These are phyloP conservation scores for Cheilosia impressa DNA, from an alignment of 2,888 invertebrate genomes.

Conservation along the genomic window DNA sequence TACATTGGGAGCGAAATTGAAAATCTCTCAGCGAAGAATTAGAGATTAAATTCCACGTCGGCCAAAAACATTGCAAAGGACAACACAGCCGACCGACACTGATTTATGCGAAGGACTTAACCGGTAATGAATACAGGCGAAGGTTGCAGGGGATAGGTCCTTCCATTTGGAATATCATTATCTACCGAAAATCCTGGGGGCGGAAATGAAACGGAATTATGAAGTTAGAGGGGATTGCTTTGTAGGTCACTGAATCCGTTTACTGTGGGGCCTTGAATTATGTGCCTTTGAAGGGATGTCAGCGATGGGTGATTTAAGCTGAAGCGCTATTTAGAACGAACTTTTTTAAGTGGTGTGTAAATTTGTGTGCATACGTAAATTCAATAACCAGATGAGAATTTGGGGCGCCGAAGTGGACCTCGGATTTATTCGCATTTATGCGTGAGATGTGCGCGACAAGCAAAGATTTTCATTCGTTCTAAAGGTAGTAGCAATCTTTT, in stretches of 20 bases:
- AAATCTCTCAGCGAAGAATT: too few relatives aligned
- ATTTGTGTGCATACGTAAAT: too few relatives aligned
- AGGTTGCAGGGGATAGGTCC: background rate
- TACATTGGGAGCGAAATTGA: background rate
- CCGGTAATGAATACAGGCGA: background rate
- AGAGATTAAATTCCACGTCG: too few relatives aligned
- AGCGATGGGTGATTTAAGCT: background rate
- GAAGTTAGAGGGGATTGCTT: background rate
- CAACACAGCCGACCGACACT: background rate
- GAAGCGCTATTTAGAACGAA: too few relatives aligned
- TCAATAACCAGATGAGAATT: too few relatives aligned
- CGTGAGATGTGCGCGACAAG: too few relatives aligned
- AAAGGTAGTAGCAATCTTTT: too few relatives aligned
- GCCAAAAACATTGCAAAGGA: background rate
- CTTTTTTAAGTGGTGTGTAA: too few relatives aligned
- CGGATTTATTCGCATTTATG: too few relatives aligned
- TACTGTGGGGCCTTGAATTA: background rate
- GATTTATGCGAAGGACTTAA: background rate
- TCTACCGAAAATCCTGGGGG: background rate
- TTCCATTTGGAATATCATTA: constrained; percentile 5
- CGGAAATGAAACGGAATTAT: constrained; percentile 1
- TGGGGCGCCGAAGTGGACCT: too few relatives aligned
- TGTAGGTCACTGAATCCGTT: background rate
- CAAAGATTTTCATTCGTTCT: too few relatives aligned
- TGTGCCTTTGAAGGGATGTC: background rate